Evolutionary conservation across 2,113 vertebrate genomes (phyloP), one percentile per base, ranked within the genome.

Genomic region (Romanogobio albipinnatus): DNA sequence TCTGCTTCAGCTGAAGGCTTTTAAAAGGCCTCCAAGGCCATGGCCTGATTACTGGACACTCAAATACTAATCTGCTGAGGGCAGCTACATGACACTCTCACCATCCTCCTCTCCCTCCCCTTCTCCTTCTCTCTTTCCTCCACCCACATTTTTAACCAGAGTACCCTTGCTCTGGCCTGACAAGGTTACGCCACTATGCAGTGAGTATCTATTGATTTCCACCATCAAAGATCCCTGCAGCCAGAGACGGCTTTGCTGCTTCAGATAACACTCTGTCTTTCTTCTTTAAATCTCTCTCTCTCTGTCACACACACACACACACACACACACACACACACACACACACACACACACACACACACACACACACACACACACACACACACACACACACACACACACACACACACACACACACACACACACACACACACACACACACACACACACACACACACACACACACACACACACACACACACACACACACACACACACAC

Each of bases 191-290:
- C 93, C 89, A 86, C 87, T 15, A 56, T 90, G 93, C 93, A 95
- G 93, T 94, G 93, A 94, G 92, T 91, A 95, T 93, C 92, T 95
- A 95, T 96, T 93, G 95, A 96, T 97, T 93, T 89, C 53, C 1
- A 86, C 85, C 80, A 88, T 90, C 91, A 90, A 92, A 94, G 91
- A 94, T 92, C 92, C 90, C 92, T 89, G 91, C 64, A 36, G 89
- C 90, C 93, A 90, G 89, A 84, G 90, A 92, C 89, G 91, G 92
- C 90, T 93, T 92, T 92, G 90, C 83, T 51, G 83, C 89, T 93
- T 93, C 93, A 91, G 89, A 91, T 76, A 87, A 92, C 90, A 90
- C 43, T 86, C 87, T 81, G 68, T 88, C 89, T 90, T 89, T 88
- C 86, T 91, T 76, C 4, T 90, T 87, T 94, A 95, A 93, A 92